Evolutionary conservation across 2,888 invertebrate species (phyloP), one percentile per base, ranked within the genome.

Genomic region (Cryptosula pallasiana): DNA sequence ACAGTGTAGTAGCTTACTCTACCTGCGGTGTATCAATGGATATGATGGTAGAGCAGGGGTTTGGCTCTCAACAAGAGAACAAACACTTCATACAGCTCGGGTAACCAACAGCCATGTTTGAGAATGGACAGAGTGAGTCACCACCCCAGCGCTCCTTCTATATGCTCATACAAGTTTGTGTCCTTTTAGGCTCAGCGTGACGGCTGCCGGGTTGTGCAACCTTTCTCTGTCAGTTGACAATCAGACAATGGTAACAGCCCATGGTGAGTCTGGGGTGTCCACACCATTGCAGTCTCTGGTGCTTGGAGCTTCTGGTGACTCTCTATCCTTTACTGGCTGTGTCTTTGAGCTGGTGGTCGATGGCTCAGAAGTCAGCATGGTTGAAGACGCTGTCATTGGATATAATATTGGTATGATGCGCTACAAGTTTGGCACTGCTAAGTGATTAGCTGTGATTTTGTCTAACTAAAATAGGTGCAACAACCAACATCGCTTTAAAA

Each of bases 151-250:
- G n/a, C n/a, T n/a, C n/a, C n/a, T n/a, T n/a, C n/a, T n/a, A n/a
- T n/a, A n/a, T n/a, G n/a, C n/a, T n/a, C n/a, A n/a, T n/a, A n/a
- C n/a, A n/a, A n/a, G n/a, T n/a, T n/a, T n/a, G n/a, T n/a, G n/a
- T n/a, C n/a, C n/a, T n/a, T n/a, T n/a, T n/a, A n/a, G n/a, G n/a
- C n/a, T n/a, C n/a, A n/a, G n/a, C n/a, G n/a, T n/a, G 9, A 45
- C 45, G 20, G 20, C 45, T 45, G 45, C 5, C 20, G 45, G 45
- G 9, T 13, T 5, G 9, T 45, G 45, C 45, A 13, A 9, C 5
- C 27, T 63, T 9, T 63, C 63, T n/a, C 13, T 63, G 32, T 27
- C 63, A 29, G 63, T 63, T 3, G 63, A 63, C 63, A 63, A 63
- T 27, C 63, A 63, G 63, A 63, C 63, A 27, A 13, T n/a, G 25